phyloP scores from a whole-genome alignment of 2,888 invertebrate genomes.

The Tenthredo amoena region DNA sequence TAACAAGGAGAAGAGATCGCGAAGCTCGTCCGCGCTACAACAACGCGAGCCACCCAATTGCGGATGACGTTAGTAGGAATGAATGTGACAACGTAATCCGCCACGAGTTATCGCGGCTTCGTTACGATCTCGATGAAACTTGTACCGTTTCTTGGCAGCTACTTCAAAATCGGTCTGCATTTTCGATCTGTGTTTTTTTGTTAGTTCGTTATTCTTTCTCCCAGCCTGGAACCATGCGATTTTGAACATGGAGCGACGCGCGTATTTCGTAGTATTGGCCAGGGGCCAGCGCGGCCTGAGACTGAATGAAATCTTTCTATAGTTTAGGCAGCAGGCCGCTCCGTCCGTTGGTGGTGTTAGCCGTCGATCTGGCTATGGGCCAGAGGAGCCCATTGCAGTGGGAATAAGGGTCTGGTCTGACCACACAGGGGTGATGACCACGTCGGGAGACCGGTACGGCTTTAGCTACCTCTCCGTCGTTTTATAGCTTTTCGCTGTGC shows the following conservation, averaged over 20 bases:
- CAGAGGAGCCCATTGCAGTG: conserved; percentile 30
- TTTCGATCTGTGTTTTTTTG: neutral
- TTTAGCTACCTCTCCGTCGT: neutral
- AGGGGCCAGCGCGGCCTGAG: conserved; percentile 71
- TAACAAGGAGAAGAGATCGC: conserved; percentile 69
- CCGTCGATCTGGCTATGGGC: conserved; percentile 21
- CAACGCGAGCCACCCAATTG: conserved; percentile 65
- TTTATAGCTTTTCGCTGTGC: neutral
- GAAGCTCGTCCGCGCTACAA: conserved; percentile 68
- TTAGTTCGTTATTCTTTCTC: neutral
- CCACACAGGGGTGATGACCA: conserved; percentile 27
- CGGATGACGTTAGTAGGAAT: conserved; percentile 65
- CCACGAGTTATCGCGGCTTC: conserved; percentile 66
- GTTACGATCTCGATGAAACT: conserved; percentile 63
- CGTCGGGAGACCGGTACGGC: conserved; percentile 6
- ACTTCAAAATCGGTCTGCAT: neutral
- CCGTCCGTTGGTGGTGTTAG: conserved; percentile 1
- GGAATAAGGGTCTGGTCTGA: conserved; percentile 39
- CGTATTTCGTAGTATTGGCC: conserved; percentile 70
- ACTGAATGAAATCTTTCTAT: conserved; percentile 77
- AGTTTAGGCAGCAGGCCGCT: conserved; percentile 66
- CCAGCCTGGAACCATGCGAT: conserved; percentile 55
- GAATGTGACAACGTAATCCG: conserved; percentile 69
- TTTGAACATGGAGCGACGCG: conserved; percentile 69
- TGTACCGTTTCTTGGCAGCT: conserved; percentile 42